Percentiles rank a stretch among this genome's conserved stretches.
These are phyloP conservation scores for Scomber japonicus DNA, from an alignment of 2,113 vertebrate species.

Conservation along the genomic window DNA sequence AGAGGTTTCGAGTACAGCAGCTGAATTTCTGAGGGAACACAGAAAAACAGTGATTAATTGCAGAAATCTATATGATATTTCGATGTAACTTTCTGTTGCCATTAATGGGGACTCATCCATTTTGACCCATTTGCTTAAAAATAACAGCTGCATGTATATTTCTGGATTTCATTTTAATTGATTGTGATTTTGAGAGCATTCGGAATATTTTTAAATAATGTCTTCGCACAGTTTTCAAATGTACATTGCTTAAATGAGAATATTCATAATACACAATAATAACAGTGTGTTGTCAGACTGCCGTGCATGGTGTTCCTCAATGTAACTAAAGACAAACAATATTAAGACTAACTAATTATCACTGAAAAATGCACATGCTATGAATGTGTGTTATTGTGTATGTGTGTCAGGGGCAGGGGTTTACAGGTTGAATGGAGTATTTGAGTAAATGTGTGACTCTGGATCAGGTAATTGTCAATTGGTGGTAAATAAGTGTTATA, in stretches of 20 bases:
- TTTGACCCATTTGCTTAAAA: neutral
- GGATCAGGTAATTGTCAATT: neutral
- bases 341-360: neutral
- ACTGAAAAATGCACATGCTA: neutral
- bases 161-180: conserved; percentile 1
- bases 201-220: conserved; percentile 8
- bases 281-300: neutral
- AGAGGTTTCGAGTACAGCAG: too few relatives aligned
- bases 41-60: neutral
- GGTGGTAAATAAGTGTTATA: neutral
- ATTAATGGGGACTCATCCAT: neutral
- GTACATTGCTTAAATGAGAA: too few relatives aligned
- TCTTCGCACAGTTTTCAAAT: neutral
- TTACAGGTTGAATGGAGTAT: neutral
- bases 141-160: neutral
- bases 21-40: neutral
- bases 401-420: too few relatives aligned
- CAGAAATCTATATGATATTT: too few relatives aligned
- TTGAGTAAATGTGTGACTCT: neutral
- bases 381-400: neutral
- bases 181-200: neutral
- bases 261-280: neutral
- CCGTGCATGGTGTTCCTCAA: neutral
- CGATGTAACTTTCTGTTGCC: neutral
- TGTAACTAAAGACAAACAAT: neutral